Conservation (phyloP, 2,113 vertebrate genomes). For the Numida meleagris region DNA sequence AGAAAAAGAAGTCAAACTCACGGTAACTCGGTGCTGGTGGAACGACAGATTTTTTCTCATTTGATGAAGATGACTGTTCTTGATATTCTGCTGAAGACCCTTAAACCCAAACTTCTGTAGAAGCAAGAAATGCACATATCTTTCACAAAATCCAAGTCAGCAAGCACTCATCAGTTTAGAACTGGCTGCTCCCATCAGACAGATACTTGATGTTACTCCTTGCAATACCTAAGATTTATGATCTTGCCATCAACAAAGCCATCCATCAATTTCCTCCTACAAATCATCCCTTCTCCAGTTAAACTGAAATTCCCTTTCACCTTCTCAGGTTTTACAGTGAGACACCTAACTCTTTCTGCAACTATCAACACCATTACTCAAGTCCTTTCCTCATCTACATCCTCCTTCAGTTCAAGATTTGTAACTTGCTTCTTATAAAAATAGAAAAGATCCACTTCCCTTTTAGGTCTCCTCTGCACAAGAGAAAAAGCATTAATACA, state of each 20-base stretch:
- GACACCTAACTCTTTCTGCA: background rate
- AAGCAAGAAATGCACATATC: background rate
- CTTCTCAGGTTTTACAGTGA: background rate
- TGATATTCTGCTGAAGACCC: conserved; percentile 76
- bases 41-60: conserved; percentile 81
- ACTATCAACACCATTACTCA: background rate
- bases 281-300: background rate
- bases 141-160: background rate
- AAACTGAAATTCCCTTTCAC: background rate
- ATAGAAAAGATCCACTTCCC: background rate
- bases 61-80: conserved; percentile 53
- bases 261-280: background rate
- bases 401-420: background rate
- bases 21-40: conserved; percentile 70
- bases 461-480: background rate
- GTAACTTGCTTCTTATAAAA: background rate
- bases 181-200: background rate
- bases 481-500: background rate
- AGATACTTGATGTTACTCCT: background rate
- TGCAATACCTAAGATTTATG: background rate
- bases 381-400: background rate
- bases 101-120: conserved; percentile 77
- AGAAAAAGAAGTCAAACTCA: conserved; percentile 41
- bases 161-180: background rate
- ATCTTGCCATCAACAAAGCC: background rate